Base-by-base conservation (phyloP, 37 sponge, comb jelly and placozoan species). In the Hexactinellida sp. region DNA sequence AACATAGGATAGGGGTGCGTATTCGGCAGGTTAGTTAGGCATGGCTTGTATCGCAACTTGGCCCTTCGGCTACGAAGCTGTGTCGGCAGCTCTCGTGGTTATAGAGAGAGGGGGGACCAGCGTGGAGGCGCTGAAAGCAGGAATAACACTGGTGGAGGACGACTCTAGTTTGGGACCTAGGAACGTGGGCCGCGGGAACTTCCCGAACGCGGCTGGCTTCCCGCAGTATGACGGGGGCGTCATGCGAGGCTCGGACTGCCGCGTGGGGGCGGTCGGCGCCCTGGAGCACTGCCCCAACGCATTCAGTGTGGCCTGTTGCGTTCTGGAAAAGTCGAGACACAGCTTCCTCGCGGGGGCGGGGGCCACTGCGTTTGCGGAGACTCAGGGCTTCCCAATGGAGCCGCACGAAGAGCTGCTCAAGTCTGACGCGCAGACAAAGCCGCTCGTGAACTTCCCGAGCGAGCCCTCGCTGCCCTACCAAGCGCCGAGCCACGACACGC, bases 151-250 rank as follows among this genome's bases (percentile, higher is more conserved):
- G 1, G 76, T 63, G 34, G 76, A 63, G 34, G 34, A 63, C 30
- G 76, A 63, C 13, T 5, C 28, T 23, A 63, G 76, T 63, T 28
- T 63, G 34, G 76, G 76, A 63, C 76, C 76, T 3, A 63, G 76
- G 30, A 32, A 63, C 13, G 76, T 63, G 3, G 76, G 76, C 34
- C 76, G 76, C 34, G 91, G 93, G 1, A 89, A 86, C 52, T 91
- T 91, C 85, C 93, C 93, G 19, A 93, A 93, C 54, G 41, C 41
- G 3, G 85, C 88, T 21, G 93, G 93, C 10, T 82, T 89, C 38
- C 88, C 91, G 36, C 93, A 93, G 52, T 84, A 91, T 0, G 91
- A 93, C 86, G 93, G 91, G 38, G 93, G 91, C 76, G 32, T 93
- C 13, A 93, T 93, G 93, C 47, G 91, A 83, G 93, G 93, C 0